These are phyloP conservation scores for Beaufortia kweichowensis DNA, from an alignment of 2,113 vertebrate species.

Conservation along the genomic window DNA sequence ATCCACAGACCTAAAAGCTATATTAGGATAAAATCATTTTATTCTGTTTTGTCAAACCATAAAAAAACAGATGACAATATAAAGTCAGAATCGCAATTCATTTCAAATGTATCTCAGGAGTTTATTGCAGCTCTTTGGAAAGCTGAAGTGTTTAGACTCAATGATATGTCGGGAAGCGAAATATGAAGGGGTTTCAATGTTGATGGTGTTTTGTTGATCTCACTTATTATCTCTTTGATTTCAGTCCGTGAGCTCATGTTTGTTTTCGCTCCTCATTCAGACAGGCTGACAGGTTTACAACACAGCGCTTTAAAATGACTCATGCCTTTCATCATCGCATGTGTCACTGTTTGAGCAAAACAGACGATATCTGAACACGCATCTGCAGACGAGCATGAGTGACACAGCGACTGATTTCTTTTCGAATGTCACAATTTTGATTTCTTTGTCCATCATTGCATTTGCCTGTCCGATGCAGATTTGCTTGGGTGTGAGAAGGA, in stretches of 20 bases:
- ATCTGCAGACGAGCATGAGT: slow-evolving; percentile 30
- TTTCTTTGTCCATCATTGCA: slow-evolving; percentile 13
- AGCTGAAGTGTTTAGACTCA: too few species aligned
- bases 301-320: slow-evolving; percentile 29
- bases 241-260: slow-evolving; percentile 26
- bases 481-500: background rate
- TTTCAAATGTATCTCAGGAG: too few species aligned
- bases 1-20: too few species aligned
- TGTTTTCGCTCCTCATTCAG: slow-evolving; percentile 29
- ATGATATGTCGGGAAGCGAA: background rate
- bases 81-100: too few species aligned
- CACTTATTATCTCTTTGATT: slow-evolving; percentile 2
- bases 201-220: slow-evolving; percentile 1
- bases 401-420: background rate
- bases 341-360: slow-evolving; percentile 2
- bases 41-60: too few species aligned
- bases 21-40: too few species aligned
- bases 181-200: background rate
- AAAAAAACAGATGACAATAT: too few species aligned
- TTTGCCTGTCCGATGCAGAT: background rate
- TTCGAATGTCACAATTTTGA: background rate
- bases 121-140: too few species aligned
- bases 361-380: slow-evolving; percentile 3
- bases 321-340: slow-evolving; percentile 27
- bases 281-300: slow-evolving; percentile 18